Evolutionary conservation across 1,140 invertebrate genomes (phyloP).

Genomic region (Popillia japonica): DNA sequence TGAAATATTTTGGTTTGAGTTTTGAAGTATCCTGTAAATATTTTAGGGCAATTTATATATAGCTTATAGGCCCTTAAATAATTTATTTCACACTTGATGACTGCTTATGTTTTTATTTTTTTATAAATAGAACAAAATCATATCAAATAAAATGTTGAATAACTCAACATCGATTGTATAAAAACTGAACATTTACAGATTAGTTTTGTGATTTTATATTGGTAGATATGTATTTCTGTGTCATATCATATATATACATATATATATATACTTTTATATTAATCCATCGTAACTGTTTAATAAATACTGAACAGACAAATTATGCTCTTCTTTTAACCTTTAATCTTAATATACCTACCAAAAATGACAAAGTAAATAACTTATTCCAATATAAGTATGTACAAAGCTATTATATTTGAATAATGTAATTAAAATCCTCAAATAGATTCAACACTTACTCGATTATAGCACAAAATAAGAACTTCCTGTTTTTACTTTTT

Average conservation of each 20-base stretch:
- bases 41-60: slow-evolving; percentile 31
- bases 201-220: slow-evolving; percentile 35
- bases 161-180: background rate
- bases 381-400: too few relatives aligned
- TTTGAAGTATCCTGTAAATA: background rate
- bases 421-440: too few relatives aligned
- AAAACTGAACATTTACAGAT: background rate
- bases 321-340: too few relatives aligned
- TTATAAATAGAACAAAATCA: slow-evolving; percentile 15
- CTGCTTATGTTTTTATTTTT: slow-evolving; percentile 24
- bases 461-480: too few relatives aligned
- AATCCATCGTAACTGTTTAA: slow-evolving; percentile 37
- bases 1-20: too few relatives aligned
- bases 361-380: too few relatives aligned
- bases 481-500: too few relatives aligned
- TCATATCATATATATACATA: slow-evolving; percentile 31
- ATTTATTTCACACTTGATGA: slow-evolving; percentile 30
- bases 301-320: slow-evolving; percentile 35
- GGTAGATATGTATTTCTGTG: slow-evolving; percentile 33
- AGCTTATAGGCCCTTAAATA: slow-evolving; percentile 14
- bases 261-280: slow-evolving; percentile 39
- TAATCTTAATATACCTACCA: too few relatives aligned
- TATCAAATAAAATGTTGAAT: background rate
- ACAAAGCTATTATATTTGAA: too few relatives aligned
- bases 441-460: too few relatives aligned